Percentiles rank a stretch among this genome's conserved stretches.
Evolutionary conservation across 2,113 vertebrate genomes (phyloP).

Genomic region (Rhagologus leucostigma): DNA sequence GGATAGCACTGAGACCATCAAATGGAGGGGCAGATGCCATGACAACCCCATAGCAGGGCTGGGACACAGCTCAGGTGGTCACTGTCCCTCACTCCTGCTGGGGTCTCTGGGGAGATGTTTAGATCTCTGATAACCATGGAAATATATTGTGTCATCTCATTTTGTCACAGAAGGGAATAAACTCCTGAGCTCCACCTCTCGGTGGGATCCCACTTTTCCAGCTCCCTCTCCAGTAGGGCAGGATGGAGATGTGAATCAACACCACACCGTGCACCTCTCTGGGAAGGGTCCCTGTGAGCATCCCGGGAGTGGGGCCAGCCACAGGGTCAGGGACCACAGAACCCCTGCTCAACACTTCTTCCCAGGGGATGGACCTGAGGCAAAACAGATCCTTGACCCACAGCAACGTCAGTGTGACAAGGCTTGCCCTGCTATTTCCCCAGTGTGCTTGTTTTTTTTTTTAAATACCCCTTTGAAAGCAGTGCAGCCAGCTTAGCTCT

Average conservation of each 20-base stretch:
- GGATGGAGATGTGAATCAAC: neutral
- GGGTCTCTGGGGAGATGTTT: neutral
- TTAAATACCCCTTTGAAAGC: neutral
- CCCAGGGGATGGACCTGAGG: neutral
- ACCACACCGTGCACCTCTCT: rapidly evolving
- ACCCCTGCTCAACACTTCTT: rapidly evolving
- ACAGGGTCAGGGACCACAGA: neutral
- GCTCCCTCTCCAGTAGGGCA: neutral
- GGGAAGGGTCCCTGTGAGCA: neutral
- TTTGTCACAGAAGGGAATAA: neutral
- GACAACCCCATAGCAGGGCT: neutral
- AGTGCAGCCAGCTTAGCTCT: neutral
- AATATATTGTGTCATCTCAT: neutral
- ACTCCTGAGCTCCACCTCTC: neutral
- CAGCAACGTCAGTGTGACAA: rapidly evolving
- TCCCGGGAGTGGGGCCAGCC: neutral
- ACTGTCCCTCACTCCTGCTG: neutral
- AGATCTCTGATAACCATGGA: neutral
- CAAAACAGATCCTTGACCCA: neutral
- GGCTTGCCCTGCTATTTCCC: neutral
- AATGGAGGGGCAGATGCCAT: neutral
- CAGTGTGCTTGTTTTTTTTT: neutral
- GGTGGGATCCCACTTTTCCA: neutral
- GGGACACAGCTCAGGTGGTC: neutral
- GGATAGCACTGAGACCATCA: neutral